A percentile compares a stretch with the other conserved stretches of the same genome.
phyloP scores from a whole-genome alignment of 2,888 invertebrate genomes.

The Archaeoteleia sp. region DNA sequence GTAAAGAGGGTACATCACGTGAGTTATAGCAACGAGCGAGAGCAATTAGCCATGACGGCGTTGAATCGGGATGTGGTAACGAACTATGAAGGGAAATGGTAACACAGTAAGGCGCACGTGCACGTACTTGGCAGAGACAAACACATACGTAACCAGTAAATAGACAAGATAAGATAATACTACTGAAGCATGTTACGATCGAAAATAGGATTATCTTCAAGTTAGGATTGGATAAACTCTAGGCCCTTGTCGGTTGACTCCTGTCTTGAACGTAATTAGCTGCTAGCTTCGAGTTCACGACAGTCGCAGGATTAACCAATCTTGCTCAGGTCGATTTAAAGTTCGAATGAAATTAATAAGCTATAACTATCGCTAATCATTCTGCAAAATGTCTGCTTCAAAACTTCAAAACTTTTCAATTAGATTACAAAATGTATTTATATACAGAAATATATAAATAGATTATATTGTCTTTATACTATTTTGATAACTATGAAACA shows the following conservation, averaged over 20 bases:
- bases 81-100: constrained; percentile 4
- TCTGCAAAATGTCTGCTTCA: constrained; percentile 21
- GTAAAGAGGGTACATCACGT: constrained; percentile 54
- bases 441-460: too few species aligned
- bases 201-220: constrained; percentile 64
- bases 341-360: constrained; percentile 45
- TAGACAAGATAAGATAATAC: constrained; percentile 51
- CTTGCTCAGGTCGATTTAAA: constrained; percentile 43
- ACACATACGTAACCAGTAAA: constrained; percentile 39
- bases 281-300: constrained; percentile 54
- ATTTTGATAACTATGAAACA: too few species aligned
- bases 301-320: constrained; percentile 50
- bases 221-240: constrained; percentile 62
- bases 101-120: not conserved
- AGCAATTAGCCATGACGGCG: constrained; percentile 58
- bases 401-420: not conserved
- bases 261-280: constrained; percentile 64
- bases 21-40: constrained; percentile 57
- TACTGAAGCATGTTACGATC: constrained; percentile 57
- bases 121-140: constrained; percentile 40
- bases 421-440: too few species aligned
- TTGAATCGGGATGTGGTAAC: constrained; percentile 41
- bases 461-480: too few species aligned
- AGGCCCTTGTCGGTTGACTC: constrained; percentile 57
- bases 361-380: constrained; percentile 38